Evolutionary conservation across 2,113 vertebrate genomes (phyloP), one percentile per base, ranked within the genome.

Genomic region (Dendrocopos noguchii): DNA sequence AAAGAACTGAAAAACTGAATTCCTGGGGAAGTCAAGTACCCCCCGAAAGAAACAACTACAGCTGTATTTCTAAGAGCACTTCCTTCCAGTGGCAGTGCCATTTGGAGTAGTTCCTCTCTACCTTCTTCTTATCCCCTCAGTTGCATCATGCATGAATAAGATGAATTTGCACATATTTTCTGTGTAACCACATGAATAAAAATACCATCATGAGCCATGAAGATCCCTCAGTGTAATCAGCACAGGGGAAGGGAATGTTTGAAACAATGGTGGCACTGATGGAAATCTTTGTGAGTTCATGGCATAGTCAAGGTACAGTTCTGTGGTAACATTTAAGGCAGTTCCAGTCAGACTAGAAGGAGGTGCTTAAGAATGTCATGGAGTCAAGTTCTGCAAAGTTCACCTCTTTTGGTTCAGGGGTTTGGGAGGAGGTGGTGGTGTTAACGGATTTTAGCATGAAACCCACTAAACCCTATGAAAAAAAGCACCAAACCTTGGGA

Each of bases 201-300:
- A 21, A 36, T 29, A 44, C 12, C 18, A 33, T 18, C 11, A 8
- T 1, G 2, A 61, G 39, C 61, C 39, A 4, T 8, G 46, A 8
- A 4, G 14, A 33, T 2, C 52, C 65, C 25, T 8, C 17, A 7
- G 55, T n/a, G 12, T 25, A 61, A 36, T 7, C 50, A 78, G 34
- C 52, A 81, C 25, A 67, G 34, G 42, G 34, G 12, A 52, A 22
- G 22, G 12, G 12, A 22, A 61, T 71, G 25, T 14, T 44, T 24
- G 61, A 77, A 47, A n/a, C 59, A 67, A 6, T n/a, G 34, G 24
- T 29, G 57, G 34, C 47, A 52, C 57, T 34, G 24, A 12, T 24
- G 34, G n/a, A 59, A 64, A n/a, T 2, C 9, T 33, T 57, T 2
- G 2, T 6, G 19, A 80, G 22, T 3, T 3, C 3, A 6, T 10